These are phyloP conservation scores for Himantopus leucocephalus DNA, from an alignment of 2,113 vertebrate genomes.

Conservation along the genomic window DNA sequence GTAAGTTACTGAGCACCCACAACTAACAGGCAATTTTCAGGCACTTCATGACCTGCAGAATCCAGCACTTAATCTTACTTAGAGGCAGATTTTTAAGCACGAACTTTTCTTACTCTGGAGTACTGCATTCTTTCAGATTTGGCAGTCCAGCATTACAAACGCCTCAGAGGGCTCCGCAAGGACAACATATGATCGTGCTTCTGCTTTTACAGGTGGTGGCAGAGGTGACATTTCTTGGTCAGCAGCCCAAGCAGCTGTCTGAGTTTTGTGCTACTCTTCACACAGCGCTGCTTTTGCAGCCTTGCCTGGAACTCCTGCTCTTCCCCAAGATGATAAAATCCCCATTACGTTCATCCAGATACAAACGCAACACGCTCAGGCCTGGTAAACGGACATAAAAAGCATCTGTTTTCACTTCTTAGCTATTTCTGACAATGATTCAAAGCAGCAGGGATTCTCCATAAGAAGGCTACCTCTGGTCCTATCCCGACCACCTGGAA, in stretches of 20 bases:
- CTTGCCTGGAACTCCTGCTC: neutral
- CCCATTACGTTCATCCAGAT: neutral
- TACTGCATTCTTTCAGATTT: neutral
- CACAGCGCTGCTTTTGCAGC: neutral
- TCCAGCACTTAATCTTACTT: neutral
- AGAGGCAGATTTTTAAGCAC: neutral
- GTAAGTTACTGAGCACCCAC: neutral
- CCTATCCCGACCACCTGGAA: neutral
- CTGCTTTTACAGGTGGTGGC: neutral
- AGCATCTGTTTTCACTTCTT: neutral
- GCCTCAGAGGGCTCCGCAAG: accelerated
- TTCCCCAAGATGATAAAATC: neutral
- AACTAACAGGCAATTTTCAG: neutral
- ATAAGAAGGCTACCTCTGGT: neutral
- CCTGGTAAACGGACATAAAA: accelerated
- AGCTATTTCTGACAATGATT: neutral
- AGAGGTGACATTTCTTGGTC: neutral
- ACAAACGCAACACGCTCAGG: neutral
- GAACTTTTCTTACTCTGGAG: neutral
- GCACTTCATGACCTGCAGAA: neutral
- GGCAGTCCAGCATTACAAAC: neutral
- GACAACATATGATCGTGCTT: accelerated
- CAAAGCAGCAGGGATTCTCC: neutral
- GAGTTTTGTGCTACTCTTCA: neutral
- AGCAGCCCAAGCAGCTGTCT: neutral